Evolutionary conservation across 1,140 invertebrate species (phyloP), one percentile per base, ranked within the genome.

Genomic region (Gryllus bimaculatus): DNA sequence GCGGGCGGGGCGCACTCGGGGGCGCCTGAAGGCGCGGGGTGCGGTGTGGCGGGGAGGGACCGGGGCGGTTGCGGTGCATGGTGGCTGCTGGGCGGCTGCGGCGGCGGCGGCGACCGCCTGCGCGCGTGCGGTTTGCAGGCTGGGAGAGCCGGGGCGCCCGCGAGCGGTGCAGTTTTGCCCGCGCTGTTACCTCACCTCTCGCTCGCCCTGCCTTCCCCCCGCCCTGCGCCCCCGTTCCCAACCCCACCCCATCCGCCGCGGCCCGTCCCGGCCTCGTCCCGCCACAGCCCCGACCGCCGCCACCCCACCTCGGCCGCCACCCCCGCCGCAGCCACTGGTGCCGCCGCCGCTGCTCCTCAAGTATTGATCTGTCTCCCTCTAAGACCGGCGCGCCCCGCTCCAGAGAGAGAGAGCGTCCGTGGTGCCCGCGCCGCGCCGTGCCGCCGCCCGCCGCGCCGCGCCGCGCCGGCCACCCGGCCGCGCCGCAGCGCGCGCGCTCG

Each of bases 361-460:
- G 54, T 66, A 66, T 66, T 66, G 54, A 66, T 66, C 54, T 66
- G 54, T 66, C 54, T 66, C 54, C 54, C 54, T 66, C 54, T 66
- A 66, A 66, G 54, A 66, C 54, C 54, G 54, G 54, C 54, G 54
- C 54, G 18, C 54, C 54, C 54, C 10, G 10, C 18, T 10, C 10
- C 10, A 66, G 54, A 66, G 54, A 66, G 49, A 54, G 54, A 66
- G 10, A 18, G 18, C 54, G 54, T 66, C 10, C 54, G 26, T 39
- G 26, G 26, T 39, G 26, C 10, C 54, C 54, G 10, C 10, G 54
- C 54, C 10, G 54, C 7, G 54, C 54, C 54, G 54, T 7, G 10
- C 10, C 54, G 10, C 2, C 0, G 2, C 10, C 2, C 10, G 54
- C 10, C 54, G 54, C 10, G 54, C 54, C 54, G 54, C 10, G 10